phyloP scores from a whole-genome alignment of 2,888 invertebrate species.

The Polymixis flavicincta region DNA sequence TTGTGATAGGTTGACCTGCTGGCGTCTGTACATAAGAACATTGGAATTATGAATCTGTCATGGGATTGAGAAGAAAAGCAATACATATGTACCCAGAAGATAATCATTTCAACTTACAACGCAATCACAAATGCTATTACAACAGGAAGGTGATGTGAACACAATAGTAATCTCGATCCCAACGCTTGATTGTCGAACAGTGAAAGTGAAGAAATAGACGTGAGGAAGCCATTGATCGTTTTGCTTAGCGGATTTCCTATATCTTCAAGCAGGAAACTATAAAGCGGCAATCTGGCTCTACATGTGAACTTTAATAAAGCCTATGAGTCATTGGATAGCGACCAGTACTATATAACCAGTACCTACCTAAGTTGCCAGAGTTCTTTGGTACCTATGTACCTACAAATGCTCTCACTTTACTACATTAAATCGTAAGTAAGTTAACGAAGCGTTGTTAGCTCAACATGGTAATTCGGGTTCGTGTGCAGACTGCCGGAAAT shows the following conservation, averaged over 20 bases:
- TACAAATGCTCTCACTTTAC: constrained; percentile 29
- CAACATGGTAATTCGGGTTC: constrained; percentile 74
- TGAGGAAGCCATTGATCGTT: constrained; percentile 78
- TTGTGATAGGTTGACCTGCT: too few species aligned
- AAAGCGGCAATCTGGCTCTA: constrained; percentile 40
- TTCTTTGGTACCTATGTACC: constrained; percentile 4
- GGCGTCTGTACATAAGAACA: not conserved
- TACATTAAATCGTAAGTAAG: constrained; percentile 43
- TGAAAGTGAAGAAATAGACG: constrained; percentile 78
- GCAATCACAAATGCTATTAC: constrained; percentile 42
- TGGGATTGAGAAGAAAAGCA: constrained; percentile 7
- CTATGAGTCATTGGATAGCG: constrained; percentile 38
- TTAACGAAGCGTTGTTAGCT: constrained; percentile 73
- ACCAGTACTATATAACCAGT: not conserved
- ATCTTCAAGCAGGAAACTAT: constrained; percentile 53
- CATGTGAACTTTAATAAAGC: constrained; percentile 42
- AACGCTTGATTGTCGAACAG: constrained; percentile 74
- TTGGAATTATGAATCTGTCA: not conserved
- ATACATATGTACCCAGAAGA: not conserved
- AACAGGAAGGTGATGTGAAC: constrained; percentile 67
- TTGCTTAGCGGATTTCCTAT: constrained; percentile 65
- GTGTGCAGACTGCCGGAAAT: constrained; percentile 87
- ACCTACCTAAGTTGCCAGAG: not conserved
- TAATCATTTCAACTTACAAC: constrained; percentile 25
- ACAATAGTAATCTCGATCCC: constrained; percentile 72